Conservation (phyloP, 2,797 vertebrate species). For the Acanthopagrus latus region DNA sequence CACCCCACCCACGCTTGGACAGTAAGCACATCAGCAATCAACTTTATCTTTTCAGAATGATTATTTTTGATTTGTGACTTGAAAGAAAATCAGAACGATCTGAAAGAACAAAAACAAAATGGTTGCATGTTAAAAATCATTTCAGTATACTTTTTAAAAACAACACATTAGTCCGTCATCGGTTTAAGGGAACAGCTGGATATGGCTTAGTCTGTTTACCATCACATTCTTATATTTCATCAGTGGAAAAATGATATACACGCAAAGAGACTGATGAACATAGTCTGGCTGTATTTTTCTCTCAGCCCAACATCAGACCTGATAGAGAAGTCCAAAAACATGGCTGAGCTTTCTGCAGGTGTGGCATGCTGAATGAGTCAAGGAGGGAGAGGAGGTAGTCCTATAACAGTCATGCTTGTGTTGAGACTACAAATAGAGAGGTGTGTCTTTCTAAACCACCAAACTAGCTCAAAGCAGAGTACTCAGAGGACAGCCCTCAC, state of each 20-base stretch:
- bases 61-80: conserved; percentile 60
- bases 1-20: conserved; percentile 50
- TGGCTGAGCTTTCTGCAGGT: conserved; percentile 55
- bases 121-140: conserved; percentile 67
- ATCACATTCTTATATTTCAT: conserved; percentile 75
- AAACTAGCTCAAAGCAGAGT: conserved; percentile 22
- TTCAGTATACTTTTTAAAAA: conserved; percentile 74
- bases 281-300: conserved; percentile 54
- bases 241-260: conserved; percentile 60
- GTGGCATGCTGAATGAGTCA: conserved; percentile 39
- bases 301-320: conserved; percentile 35
- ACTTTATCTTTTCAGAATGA: conserved; percentile 51
- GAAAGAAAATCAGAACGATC: conserved; percentile 46
- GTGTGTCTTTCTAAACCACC: conserved; percentile 15
- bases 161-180: conserved; percentile 58
- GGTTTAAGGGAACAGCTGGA: conserved; percentile 71
- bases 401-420: conserved; percentile 72
- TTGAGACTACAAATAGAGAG: conserved; percentile 19
- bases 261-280: conserved; percentile 40
- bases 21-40: conserved; percentile 68
- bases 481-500: conserved; percentile 26
- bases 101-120: conserved; percentile 54
- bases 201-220: conserved; percentile 80
- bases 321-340: conserved; percentile 31
- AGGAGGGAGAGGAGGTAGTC: conserved; percentile 74